Conservation (phyloP, 1,140 invertebrate species). For the Maniola jurtina region DNA sequence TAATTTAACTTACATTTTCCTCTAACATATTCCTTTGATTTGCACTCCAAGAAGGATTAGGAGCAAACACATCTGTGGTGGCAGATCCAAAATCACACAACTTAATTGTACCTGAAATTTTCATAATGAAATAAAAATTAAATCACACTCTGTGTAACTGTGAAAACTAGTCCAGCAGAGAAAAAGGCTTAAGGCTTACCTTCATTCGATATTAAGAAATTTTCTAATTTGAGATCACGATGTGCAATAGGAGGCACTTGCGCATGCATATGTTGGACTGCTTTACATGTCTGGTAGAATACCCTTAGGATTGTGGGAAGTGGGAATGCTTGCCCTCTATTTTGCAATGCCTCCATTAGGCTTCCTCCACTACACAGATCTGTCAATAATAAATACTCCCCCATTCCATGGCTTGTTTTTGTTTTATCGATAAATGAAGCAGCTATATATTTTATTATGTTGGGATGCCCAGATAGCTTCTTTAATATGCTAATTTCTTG, state of each 20-base stretch:
- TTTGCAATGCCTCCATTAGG: conserved; percentile 89
- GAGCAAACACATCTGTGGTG: conserved; percentile 89
- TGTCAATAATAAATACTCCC: conserved; percentile 86
- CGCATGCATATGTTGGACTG: conserved; percentile 95
- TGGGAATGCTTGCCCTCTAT: conserved; percentile 79
- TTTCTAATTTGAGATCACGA: conserved; percentile 93
- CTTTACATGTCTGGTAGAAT: conserved; percentile 94
- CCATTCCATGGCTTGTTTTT: conserved; percentile 82
- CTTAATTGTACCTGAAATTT: conserved; percentile 88
- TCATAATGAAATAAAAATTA: conserved; percentile 7
- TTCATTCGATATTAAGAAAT: conserved; percentile 81
- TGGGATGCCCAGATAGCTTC: conserved; percentile 87
- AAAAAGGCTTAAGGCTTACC: conserved; percentile 49
- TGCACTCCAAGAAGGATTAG: conserved; percentile 94
- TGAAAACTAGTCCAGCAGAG: neutral
- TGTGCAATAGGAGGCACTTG: conserved; percentile 94
- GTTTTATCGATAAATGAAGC: conserved; percentile 86
- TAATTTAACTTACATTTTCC: conserved; percentile 89
- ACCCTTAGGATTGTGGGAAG: conserved; percentile 91
- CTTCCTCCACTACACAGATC: conserved; percentile 88
- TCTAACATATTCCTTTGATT: conserved; percentile 95
- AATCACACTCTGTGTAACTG: too few species aligned
- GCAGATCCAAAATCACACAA: conserved; percentile 99
- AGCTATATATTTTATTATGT: conserved; percentile 89
- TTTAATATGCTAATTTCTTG: conserved; percentile 90